Conservation (phyloP, 2,113 vertebrate species). For the Paedocypris sp. region DNA sequence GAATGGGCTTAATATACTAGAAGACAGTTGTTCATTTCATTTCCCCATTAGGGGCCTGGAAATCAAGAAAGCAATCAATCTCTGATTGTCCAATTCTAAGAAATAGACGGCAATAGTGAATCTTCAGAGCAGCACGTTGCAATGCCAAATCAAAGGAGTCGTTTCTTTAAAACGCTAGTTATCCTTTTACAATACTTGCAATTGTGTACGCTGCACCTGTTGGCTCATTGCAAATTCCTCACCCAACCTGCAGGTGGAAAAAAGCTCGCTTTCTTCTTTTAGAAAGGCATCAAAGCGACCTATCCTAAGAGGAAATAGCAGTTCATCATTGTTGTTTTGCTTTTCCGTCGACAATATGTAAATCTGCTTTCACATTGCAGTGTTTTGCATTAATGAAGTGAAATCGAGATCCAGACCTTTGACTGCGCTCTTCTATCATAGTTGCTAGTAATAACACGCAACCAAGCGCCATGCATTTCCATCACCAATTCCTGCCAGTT, state of each 20-base stretch:
- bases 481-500: conserved; percentile 24
- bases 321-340: conserved; percentile 46
- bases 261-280: conserved; percentile 31
- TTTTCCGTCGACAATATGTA: conserved; percentile 46
- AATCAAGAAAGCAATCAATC: conserved; percentile 12
- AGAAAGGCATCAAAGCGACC: conserved; percentile 43
- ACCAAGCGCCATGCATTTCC: conserved; percentile 10
- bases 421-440: conserved; percentile 34
- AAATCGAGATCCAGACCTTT: conserved; percentile 46
- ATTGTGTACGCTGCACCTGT: conserved; percentile 35
- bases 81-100: neutral
- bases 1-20: neutral
- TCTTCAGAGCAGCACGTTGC: neutral
- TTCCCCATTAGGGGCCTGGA: neutral
- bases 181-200: conserved; percentile 40
- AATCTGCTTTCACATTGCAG: conserved; percentile 39
- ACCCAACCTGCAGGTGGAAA: neutral
- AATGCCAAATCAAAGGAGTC: neutral
- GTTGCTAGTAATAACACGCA: neutral
- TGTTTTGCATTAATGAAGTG: conserved; percentile 49
- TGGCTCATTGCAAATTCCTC: conserved; percentile 7
- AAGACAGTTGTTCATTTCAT: conserved; percentile 2
- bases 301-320: conserved; percentile 34
- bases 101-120: neutral
- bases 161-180: conserved; percentile 2